phyloP scores from a whole-genome alignment of 2,888 invertebrate genomes.

The Athetis lepigone region DNA sequence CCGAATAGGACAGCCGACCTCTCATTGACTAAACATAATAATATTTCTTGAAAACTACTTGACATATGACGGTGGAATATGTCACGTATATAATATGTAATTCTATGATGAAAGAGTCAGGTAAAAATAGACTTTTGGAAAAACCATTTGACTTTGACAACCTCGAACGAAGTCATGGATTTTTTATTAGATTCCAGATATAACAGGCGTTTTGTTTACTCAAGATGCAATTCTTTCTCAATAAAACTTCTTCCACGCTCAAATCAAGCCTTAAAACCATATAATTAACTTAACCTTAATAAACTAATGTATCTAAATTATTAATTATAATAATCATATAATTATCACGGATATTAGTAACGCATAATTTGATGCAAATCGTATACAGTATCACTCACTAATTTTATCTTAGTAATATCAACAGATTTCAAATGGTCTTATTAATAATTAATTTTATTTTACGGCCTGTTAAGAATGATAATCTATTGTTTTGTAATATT shows the following conservation, averaged over 20 bases:
- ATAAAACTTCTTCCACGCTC: not conserved
- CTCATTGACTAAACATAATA: too few species aligned
- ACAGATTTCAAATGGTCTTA: constrained; percentile 36
- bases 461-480: constrained; percentile 10
- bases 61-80: too few species aligned
- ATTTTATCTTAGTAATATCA: constrained; percentile 38
- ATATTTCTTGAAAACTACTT: too few species aligned
- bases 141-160: too few species aligned
- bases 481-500: constrained; percentile 4
- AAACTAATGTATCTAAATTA: constrained; percentile 4
- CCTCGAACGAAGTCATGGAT: too few species aligned
- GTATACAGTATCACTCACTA: constrained; percentile 9
- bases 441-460: constrained; percentile 16
- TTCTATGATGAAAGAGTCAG: too few species aligned
- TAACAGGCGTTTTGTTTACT: too few species aligned
- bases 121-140: too few species aligned
- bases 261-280: not conserved
- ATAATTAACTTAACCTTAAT: constrained; percentile 14
- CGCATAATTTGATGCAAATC: constrained; percentile 39
- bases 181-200: too few species aligned
- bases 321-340: constrained; percentile 30
- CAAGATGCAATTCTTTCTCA: not conserved
- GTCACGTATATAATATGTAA: too few species aligned
- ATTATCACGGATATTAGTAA: constrained; percentile 28
- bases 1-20: too few species aligned